Percentiles rank a stretch among this genome's conserved stretches.
Conservation (phyloP, 1,140 invertebrate species). For the Antheraea pernyi region DNA sequence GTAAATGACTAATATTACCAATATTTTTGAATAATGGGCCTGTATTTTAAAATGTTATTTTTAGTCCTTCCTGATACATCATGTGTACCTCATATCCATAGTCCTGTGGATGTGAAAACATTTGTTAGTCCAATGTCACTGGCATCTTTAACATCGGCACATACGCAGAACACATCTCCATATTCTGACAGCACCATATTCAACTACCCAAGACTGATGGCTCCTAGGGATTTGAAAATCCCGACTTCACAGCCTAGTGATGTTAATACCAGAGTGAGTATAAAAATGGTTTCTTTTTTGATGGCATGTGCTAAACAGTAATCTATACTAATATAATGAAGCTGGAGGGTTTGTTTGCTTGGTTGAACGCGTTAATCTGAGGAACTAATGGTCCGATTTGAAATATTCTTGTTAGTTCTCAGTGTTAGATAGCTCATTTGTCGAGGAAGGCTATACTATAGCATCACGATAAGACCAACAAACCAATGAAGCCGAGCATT, state of each 20-base stretch:
- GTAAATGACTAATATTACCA: too few relatives aligned
- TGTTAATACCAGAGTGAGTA: slow-evolving; percentile 36
- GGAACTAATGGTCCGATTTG: too few relatives aligned
- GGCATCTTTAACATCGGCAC: slow-evolving; percentile 49
- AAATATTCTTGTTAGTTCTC: too few relatives aligned
- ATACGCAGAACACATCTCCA: slow-evolving; percentile 28
- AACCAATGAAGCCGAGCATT: too few relatives aligned
- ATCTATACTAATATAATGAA: background rate
- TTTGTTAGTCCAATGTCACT: slow-evolving; percentile 61
- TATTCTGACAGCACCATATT: slow-evolving; percentile 47
- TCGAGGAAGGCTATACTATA: too few relatives aligned
- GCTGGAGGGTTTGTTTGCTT: too few relatives aligned
- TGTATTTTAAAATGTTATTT: slow-evolving; percentile 21
- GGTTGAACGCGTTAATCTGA: too few relatives aligned
- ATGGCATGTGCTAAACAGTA: background rate
- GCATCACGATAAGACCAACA: too few relatives aligned
- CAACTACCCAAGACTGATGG: slow-evolving; percentile 56
- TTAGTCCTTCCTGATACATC: slow-evolving; percentile 41
- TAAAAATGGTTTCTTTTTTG: background rate
- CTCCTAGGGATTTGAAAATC: slow-evolving; percentile 68
- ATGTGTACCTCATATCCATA: slow-evolving; percentile 26
- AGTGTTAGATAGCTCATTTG: too few relatives aligned
- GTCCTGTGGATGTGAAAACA: slow-evolving; percentile 39
- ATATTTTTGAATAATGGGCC: too few relatives aligned
- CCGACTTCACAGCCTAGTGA: slow-evolving; percentile 37